These are phyloP conservation scores for Ramphastos sulfuratus DNA, from an alignment of 2,113 vertebrate species.

Conservation along the genomic window DNA sequence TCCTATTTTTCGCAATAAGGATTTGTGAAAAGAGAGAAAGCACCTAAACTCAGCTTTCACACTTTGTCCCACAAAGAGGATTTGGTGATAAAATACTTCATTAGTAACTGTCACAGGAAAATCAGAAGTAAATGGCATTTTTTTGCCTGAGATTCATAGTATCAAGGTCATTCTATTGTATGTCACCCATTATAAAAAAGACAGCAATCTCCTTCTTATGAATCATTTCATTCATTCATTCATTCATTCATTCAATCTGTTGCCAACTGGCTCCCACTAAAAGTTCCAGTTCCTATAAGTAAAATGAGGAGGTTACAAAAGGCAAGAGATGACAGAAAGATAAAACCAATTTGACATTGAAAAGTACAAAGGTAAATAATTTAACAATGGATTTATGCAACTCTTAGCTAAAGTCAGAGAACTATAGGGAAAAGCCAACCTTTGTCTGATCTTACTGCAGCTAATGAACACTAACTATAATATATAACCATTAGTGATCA, in stretches of 20 bases:
- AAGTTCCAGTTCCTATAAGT: neutral
- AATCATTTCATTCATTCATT: neutral
- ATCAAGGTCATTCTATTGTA: neutral
- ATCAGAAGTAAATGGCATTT: neutral
- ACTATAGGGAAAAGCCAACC: neutral
- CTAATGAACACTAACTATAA: conserved; percentile 42
- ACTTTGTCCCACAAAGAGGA: neutral
- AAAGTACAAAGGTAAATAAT: conserved; percentile 1
- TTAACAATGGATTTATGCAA: neutral
- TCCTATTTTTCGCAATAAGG: neutral
- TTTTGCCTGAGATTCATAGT: neutral
- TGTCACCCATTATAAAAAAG: neutral
- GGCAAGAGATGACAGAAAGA: neutral
- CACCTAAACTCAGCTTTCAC: neutral
- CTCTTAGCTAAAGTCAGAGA: neutral
- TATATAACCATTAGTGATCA: conserved; percentile 21
- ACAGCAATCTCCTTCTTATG: neutral
- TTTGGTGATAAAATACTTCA: neutral
- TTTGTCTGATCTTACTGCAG: conserved; percentile 12
- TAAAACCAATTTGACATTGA: neutral
- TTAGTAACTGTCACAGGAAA: neutral
- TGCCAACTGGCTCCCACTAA: neutral
- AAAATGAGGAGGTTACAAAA: neutral
- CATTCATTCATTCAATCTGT: neutral
- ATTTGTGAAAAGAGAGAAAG: neutral